Conservation (phyloP, 2,113 vertebrate species). For the Cyrtonyx montezumae region DNA sequence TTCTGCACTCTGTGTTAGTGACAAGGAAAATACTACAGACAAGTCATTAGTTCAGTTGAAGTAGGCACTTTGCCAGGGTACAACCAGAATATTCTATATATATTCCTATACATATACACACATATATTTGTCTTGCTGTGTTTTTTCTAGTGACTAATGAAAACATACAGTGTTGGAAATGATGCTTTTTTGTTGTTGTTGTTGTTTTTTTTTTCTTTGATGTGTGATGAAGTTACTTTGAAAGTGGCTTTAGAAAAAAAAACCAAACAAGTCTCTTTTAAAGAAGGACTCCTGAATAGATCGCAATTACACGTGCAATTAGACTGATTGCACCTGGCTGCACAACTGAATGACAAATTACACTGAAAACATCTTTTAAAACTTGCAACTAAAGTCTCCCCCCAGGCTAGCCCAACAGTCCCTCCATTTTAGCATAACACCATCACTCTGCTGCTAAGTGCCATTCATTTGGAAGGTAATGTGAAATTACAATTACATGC, state of each 20-base stretch:
- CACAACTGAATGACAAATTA: not conserved
- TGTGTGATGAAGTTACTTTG: not conserved
- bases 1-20: not conserved
- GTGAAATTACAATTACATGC: constrained; percentile 35
- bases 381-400: not conserved
- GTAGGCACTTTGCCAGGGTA: not conserved
- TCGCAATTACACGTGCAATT: not conserved
- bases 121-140: not conserved
- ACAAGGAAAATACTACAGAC: not conserved
- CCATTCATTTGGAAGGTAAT: constrained; percentile 4
- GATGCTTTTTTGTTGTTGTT: not conserved
- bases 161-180: not conserved
- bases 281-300: not conserved
- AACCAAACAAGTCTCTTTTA: not conserved
- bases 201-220: not conserved
- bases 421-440: constrained; percentile 1
- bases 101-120: fast-evolving
- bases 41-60: not conserved
- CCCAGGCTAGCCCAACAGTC: constrained; percentile 12
- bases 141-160: not conserved
- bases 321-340: not conserved
- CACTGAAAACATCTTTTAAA: constrained; percentile 9
- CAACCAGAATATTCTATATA: not conserved
- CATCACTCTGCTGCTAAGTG: constrained; percentile 21
- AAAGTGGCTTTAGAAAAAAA: not conserved